Conservation (phyloP, 2,113 vertebrate genomes). For the Melanerpes aurifrons region DNA sequence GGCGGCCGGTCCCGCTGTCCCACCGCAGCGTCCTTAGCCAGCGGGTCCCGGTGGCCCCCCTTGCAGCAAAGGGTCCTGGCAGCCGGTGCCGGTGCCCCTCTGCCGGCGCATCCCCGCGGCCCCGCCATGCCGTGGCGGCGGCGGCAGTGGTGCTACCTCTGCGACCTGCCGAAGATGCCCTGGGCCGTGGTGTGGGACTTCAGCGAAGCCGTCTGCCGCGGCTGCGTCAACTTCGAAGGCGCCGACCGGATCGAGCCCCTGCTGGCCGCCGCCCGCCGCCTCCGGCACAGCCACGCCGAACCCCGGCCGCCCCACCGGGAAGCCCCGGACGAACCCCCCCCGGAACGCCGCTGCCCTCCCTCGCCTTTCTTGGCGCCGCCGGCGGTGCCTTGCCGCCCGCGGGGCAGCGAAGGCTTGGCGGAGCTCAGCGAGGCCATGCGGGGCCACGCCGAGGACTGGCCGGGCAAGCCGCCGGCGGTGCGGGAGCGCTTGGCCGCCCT, state of each 20-base stretch:
- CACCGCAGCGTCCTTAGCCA: too few relatives aligned
- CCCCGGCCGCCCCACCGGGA: constrained; percentile 34
- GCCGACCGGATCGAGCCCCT: constrained; percentile 89
- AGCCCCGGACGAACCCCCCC: neutral
- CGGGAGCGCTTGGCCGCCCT: constrained; percentile 83
- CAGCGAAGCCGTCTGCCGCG: constrained; percentile 90
- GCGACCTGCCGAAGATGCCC: constrained; percentile 92
- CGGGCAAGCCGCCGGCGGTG: constrained; percentile 83
- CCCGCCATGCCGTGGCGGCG: constrained; percentile 80
- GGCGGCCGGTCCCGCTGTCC: too few relatives aligned
- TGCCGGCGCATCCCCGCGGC: neutral
- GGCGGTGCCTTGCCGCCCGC: constrained; percentile 69
- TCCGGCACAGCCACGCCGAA: constrained; percentile 83
- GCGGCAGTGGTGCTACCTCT: constrained; percentile 92
- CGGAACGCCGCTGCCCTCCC: neutral
- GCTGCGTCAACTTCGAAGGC: constrained; percentile 93
- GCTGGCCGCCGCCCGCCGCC: constrained; percentile 87
- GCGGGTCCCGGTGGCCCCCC: too few relatives aligned
- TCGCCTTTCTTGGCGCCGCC: too few relatives aligned
- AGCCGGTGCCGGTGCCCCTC: too few relatives aligned
- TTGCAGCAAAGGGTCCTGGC: too few relatives aligned
- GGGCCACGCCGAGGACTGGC: constrained; percentile 86
- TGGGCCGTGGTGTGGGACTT: constrained; percentile 95
- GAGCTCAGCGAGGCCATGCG: constrained; percentile 85
- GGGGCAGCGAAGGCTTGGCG: constrained; percentile 71